phyloP scores from a whole-genome alignment of 2,888 invertebrate species.

The Diplolepis rosae region DNA sequence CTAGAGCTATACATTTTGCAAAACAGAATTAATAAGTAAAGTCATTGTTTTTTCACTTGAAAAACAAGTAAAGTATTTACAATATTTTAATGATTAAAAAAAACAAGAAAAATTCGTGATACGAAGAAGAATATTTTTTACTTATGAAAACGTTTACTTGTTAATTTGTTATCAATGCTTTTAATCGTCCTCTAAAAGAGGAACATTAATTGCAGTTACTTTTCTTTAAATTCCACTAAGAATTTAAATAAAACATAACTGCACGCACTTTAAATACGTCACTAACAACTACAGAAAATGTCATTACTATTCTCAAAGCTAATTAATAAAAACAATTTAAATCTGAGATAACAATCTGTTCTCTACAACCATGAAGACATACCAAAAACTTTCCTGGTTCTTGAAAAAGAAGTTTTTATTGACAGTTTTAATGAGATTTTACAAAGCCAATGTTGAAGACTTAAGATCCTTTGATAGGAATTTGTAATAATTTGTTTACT shows the following conservation, averaged over 20 bases:
- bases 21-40: background rate
- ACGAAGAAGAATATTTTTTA: background rate
- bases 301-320: no score
- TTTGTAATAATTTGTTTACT: no score
- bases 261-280: no score
- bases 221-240: background rate
- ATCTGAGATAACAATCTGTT: background rate
- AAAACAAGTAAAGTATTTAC: background rate
- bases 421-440: no score
- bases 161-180: no score
- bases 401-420: no score
- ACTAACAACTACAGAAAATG: no score
- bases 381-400: constrained; percentile 6
- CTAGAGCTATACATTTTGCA: no score
- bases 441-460: no score
- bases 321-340: background rate
- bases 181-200: no score
- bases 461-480: no score
- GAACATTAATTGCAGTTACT: no score
- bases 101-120: background rate
- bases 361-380: background rate
- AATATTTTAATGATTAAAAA: background rate
- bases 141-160: background rate
- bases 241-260: background rate
- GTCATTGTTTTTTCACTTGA: background rate